phyloP scores from a whole-genome alignment of 2,797 vertebrate genomes.

The Sebastes hubbsi region DNA sequence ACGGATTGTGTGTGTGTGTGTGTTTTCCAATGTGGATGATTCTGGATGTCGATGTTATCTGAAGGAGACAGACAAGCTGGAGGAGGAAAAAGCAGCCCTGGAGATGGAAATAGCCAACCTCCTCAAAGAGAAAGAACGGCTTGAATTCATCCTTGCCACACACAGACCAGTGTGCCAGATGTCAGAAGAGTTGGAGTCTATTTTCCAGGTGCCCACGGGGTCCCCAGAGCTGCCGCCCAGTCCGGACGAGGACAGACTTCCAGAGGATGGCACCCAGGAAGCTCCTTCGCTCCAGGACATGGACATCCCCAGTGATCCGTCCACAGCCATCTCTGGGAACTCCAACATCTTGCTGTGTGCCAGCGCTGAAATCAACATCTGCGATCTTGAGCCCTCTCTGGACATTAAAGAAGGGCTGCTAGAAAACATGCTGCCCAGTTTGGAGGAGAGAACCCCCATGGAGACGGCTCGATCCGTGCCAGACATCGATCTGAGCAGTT shows the following conservation, averaged over 20 bases:
- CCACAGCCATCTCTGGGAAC: constrained; percentile 85
- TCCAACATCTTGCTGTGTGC: constrained; percentile 86
- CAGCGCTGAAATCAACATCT: constrained; percentile 84
- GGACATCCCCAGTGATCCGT: constrained; percentile 83
- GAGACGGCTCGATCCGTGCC: constrained; percentile 96
- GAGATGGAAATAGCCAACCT: constrained; percentile 93
- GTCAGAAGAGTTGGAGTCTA: constrained; percentile 87
- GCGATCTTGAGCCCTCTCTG: constrained; percentile 85
- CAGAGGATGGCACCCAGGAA: constrained; percentile 79
- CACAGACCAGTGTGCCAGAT: constrained; percentile 94
- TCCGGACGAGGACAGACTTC: constrained; percentile 71
- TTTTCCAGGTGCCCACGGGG: constrained; percentile 86
- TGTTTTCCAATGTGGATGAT: constrained; percentile 53
- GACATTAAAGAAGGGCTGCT: constrained; percentile 92
- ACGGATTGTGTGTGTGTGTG: constrained; percentile 30
- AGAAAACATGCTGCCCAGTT: constrained; percentile 85
- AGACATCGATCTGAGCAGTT: constrained; percentile 94
- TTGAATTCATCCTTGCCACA: constrained; percentile 92
- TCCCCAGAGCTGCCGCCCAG: constrained; percentile 73
- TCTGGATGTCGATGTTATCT: constrained; percentile 52
- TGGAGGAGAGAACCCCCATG: constrained; percentile 79
- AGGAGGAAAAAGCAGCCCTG: constrained; percentile 92
- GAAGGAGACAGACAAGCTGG: constrained; percentile 95
- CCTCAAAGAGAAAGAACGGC: constrained; percentile 95
- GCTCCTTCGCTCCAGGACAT: constrained; percentile 79